Evolutionary conservation across 2,113 vertebrate species (phyloP).

Genomic region (Alexandromys fortis): DNA sequence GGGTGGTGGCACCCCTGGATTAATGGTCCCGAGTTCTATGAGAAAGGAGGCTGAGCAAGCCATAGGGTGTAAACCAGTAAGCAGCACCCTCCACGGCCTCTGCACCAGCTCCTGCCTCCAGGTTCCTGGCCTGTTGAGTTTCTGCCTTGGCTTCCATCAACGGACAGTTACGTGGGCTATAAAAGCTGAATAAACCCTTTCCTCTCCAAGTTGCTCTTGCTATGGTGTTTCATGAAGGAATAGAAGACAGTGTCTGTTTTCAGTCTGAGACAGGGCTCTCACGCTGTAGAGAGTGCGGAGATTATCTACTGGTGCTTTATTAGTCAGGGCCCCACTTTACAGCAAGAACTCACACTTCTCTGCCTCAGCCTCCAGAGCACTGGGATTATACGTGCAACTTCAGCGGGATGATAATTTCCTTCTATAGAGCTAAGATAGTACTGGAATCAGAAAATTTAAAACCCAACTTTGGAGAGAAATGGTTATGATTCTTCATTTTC

Average conservation of each 20-base stretch:
- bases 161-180: neutral
- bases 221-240: neutral
- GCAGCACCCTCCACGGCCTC: neutral
- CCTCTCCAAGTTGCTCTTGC: neutral
- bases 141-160: neutral
- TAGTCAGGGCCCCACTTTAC: neutral
- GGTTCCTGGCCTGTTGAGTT: neutral
- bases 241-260: neutral
- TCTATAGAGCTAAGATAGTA: neutral
- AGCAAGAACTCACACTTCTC: neutral
- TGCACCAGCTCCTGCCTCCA: neutral
- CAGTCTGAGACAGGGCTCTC: neutral
- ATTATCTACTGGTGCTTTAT: neutral
- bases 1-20: neutral
- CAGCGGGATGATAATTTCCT: neutral
- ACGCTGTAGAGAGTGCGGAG: neutral
- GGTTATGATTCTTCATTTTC: neutral
- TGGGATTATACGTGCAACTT: neutral
- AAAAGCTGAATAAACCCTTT: neutral
- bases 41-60: neutral
- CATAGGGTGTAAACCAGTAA: neutral
- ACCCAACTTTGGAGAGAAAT: neutral
- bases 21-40: neutral
- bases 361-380: neutral
- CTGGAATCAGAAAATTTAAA: neutral